Evolutionary conservation across 1,140 invertebrate genomes (phyloP).

Genomic region (Anastrepha ludens): DNA sequence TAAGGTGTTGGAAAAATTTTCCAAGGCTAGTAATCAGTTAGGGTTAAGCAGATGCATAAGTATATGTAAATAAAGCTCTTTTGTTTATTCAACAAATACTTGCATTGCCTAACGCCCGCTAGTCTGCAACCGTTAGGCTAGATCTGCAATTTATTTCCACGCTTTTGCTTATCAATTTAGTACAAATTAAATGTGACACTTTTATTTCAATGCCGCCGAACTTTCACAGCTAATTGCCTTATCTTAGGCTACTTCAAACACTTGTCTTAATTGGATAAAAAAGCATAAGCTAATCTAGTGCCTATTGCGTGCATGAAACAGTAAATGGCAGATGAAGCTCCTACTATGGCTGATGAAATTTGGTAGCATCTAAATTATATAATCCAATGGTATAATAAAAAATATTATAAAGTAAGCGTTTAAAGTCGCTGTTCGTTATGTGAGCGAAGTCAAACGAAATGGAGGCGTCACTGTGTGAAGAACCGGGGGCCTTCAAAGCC

Average conservation of each 20-base stretch:
- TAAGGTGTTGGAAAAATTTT: too few species aligned
- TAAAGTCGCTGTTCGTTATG: neutral
- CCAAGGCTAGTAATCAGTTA: too few species aligned
- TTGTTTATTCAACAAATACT: constrained; percentile 3
- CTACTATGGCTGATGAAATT: too few species aligned
- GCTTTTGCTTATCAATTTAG: neutral
- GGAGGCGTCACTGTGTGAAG: constrained; percentile 9
- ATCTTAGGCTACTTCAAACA: constrained; percentile 2
- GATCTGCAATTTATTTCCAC: too few species aligned
- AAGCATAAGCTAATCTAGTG: constrained; percentile 28
- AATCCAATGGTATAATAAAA: neutral
- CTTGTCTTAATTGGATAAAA: constrained; percentile 15
- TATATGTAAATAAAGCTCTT: neutral
- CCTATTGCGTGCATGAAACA: neutral
- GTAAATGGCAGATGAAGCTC: neutral
- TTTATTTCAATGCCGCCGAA: neutral
- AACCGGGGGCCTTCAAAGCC: neutral
- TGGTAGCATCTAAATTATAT: neutral
- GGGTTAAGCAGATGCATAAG: too few species aligned
- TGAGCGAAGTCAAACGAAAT: constrained; percentile 24
- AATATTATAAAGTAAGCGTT: neutral
- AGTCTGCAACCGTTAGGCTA: neutral
- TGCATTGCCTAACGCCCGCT: neutral
- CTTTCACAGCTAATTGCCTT: constrained; percentile 12
- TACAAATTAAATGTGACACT: neutral